Conservation (phyloP, 2,113 vertebrate species). For the Ceuthmochares aereus region DNA sequence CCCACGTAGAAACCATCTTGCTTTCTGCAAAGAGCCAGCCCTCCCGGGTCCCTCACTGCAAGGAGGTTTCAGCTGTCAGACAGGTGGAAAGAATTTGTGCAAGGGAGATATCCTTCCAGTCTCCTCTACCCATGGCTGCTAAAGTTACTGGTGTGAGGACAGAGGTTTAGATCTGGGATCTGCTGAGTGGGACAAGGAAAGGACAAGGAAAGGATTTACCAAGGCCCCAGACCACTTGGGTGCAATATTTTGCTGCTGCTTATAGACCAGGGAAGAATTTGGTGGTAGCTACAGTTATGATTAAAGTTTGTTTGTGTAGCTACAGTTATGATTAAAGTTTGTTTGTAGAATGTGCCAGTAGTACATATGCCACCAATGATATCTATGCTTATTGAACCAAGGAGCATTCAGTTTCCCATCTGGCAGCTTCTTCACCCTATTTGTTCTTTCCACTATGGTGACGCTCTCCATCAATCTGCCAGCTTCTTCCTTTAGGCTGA, state of each 20-base stretch:
- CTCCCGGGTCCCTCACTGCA: not conserved
- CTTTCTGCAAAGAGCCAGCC: slow-evolving; percentile 31
- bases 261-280: not conserved
- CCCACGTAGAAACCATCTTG: slow-evolving; percentile 64
- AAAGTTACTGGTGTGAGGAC: not conserved
- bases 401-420: slow-evolving; percentile 11
- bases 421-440: slow-evolving; percentile 21
- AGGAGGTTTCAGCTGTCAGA: not conserved
- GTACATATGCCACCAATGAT: rapidly evolving
- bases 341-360: not conserved
- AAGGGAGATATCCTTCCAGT: not conserved
- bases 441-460: slow-evolving; percentile 18
- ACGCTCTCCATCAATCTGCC: slow-evolving; percentile 4
- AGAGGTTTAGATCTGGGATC: not conserved
- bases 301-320: not conserved
- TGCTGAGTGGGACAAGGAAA: not conserved
- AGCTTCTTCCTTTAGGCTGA: slow-evolving; percentile 31
- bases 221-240: not conserved
- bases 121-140: not conserved
- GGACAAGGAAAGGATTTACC: not conserved
- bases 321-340: not conserved
- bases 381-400: not conserved
- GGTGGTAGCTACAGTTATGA: not conserved
- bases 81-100: not conserved
- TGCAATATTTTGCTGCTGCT: not conserved